These are phyloP conservation scores for Drosophila nebulosa DNA, from an alignment of 1,140 invertebrate species.

Conservation along the genomic window DNA sequence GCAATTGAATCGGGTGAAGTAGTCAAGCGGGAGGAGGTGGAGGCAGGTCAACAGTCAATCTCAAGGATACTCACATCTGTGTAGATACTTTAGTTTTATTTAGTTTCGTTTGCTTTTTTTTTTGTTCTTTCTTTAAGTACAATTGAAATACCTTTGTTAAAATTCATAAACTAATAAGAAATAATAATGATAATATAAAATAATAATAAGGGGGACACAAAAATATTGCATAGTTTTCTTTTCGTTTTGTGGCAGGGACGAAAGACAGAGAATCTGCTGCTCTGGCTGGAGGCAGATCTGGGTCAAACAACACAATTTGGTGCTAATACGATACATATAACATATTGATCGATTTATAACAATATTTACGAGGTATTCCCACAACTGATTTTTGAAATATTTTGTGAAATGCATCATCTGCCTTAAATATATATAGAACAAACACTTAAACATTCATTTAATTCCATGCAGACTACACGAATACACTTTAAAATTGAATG, in stretches of 20 bases:
- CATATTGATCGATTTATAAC: slow-evolving; percentile 42
- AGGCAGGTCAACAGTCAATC: not conserved
- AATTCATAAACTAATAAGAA: slow-evolving; percentile 57
- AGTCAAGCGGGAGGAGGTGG: not conserved
- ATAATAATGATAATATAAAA: slow-evolving; percentile 18
- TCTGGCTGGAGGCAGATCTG: slow-evolving; percentile 6
- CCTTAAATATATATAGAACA: not conserved
- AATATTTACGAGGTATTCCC: slow-evolving; percentile 12
- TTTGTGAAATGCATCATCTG: not conserved
- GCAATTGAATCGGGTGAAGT: slow-evolving; percentile 81
- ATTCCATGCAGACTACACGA: not conserved
- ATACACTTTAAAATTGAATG: not conserved
- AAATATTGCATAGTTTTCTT: slow-evolving; percentile 54
- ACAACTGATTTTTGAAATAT: slow-evolving; percentile 2
- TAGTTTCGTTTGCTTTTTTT: slow-evolving; percentile 57
- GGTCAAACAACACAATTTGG: slow-evolving; percentile 54
- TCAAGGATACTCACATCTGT: slow-evolving; percentile 57
- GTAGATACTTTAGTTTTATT: slow-evolving; percentile 68
- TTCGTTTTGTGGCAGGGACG: slow-evolving; percentile 12
- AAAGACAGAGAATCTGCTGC: not conserved
- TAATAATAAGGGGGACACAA: slow-evolving; percentile 19
- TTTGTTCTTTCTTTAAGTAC: slow-evolving; percentile 64
- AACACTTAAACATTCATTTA: not conserved
- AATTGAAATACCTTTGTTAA: slow-evolving; percentile 54
- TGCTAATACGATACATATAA: slow-evolving; percentile 57